A percentile compares a stretch with the other conserved stretches of the same genome.
These are phyloP conservation scores for Caranx melampygus DNA, from an alignment of 2,113 vertebrate species.

Conservation along the genomic window DNA sequence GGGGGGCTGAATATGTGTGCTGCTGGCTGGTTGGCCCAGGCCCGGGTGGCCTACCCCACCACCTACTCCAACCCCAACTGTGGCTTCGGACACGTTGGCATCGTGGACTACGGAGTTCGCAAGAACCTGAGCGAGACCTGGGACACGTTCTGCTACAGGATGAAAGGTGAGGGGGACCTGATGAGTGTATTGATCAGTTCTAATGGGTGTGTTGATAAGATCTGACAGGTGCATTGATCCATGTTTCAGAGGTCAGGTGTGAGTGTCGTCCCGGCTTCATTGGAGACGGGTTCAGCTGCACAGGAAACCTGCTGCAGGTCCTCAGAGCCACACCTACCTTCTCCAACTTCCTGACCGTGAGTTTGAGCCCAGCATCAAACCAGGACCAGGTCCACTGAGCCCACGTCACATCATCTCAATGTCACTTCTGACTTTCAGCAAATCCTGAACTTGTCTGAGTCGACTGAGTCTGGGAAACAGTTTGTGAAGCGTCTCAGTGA, in stretches of 20 bases:
- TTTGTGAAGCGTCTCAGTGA: conserved; percentile 87
- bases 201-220: neutral
- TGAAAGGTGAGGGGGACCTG: conserved; percentile 86
- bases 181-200: too few relatives aligned
- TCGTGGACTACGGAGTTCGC: conserved; percentile 91
- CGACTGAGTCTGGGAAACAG: conserved; percentile 81
- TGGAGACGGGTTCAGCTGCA: conserved; percentile 90
- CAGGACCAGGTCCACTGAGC: neutral
- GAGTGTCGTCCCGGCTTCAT: conserved; percentile 90
- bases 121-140: conserved; percentile 88
- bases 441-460: conserved; percentile 88
- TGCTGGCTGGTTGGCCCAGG: conserved; percentile 89
- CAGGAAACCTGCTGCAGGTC: conserved; percentile 93
- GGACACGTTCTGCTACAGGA: conserved; percentile 94
- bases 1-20: conserved; percentile 89
- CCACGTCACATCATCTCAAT: too few relatives aligned
- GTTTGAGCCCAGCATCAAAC: conserved; percentile 41
- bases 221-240: neutral
- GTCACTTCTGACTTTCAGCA: conserved; percentile 77
- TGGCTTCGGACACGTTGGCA: conserved; percentile 89
- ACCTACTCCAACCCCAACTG: conserved; percentile 88
- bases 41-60: conserved; percentile 90
- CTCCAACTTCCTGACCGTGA: conserved; percentile 90
- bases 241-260: conserved; percentile 89
- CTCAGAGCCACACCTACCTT: conserved; percentile 85